A percentile compares a stretch with the other conserved stretches of the same genome.
Evolutionary conservation across 2,113 vertebrate species (phyloP).

Genomic region (Myodes glareolus): DNA sequence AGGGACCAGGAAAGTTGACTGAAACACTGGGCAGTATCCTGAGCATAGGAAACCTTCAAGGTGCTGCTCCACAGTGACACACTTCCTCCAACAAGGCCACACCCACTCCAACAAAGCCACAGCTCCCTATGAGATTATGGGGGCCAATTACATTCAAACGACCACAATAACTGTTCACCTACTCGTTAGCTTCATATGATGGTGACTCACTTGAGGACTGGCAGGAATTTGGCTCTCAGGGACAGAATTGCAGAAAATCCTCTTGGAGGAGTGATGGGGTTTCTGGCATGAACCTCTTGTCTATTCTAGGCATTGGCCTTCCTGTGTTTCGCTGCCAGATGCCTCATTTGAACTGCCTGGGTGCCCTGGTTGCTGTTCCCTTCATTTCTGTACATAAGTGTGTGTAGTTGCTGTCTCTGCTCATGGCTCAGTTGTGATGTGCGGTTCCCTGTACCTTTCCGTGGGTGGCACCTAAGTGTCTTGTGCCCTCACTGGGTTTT

Average conservation of each 20-base stretch:
- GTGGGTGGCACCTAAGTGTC: too few relatives aligned
- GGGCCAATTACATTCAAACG: too few relatives aligned
- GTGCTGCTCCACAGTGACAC: not conserved
- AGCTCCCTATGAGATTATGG: too few relatives aligned
- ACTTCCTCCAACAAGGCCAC: not conserved
- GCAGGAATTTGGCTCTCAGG: not conserved
- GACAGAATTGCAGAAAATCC: not conserved
- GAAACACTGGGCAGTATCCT: not conserved
- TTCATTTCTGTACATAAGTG: too few relatives aligned
- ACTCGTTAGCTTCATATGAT: too few relatives aligned
- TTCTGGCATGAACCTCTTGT: not conserved
- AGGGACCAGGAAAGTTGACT: not conserved
- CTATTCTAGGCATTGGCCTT: not conserved
- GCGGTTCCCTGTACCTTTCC: not conserved
- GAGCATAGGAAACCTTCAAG: not conserved
- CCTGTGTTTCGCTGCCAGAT: too few relatives aligned
- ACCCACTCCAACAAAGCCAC: too few relatives aligned
- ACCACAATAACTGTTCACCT: not conserved
- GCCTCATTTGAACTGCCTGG: not conserved
- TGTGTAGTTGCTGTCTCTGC: not conserved
- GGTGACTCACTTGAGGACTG: too few relatives aligned
- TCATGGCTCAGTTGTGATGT: not conserved
- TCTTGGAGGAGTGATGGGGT: too few relatives aligned
- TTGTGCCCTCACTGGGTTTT: not conserved
- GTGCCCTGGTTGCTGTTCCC: not conserved